These are phyloP conservation scores for Drosophila nigricruria DNA, from an alignment of 2,888 invertebrate species.

Conservation along the genomic window DNA sequence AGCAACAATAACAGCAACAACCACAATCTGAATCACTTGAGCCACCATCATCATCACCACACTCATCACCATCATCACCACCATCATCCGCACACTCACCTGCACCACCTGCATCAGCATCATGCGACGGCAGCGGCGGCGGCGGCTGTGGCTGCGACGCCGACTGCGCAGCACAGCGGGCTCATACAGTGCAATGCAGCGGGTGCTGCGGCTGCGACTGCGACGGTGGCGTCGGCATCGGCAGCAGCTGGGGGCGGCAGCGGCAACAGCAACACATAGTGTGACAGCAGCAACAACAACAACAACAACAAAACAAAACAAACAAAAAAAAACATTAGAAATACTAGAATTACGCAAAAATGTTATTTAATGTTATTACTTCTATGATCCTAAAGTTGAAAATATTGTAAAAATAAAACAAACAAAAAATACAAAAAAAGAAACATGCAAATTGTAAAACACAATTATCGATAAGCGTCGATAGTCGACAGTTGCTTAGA, in stretches of 20 bases:
- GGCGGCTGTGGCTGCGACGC: slow-evolving; percentile 58
- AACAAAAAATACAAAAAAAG: slow-evolving; percentile 39
- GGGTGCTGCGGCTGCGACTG: slow-evolving; percentile 29
- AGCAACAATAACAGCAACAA: slow-evolving; percentile 81
- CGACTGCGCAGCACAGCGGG: slow-evolving; percentile 76
- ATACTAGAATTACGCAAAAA: slow-evolving; percentile 79
- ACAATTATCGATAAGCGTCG: slow-evolving; percentile 56
- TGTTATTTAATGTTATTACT: slow-evolving; percentile 81
- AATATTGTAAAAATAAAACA: slow-evolving; percentile 79
- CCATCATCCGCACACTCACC: slow-evolving; percentile 65
- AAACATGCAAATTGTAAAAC: slow-evolving; percentile 38
- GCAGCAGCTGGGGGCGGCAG: slow-evolving; percentile 53
- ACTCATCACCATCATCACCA: slow-evolving; percentile 61
- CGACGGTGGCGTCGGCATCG: slow-evolving; percentile 42
- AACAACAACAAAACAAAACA: slow-evolving; percentile 53
- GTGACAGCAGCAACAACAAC: slow-evolving; percentile 73
- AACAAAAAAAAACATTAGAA: slow-evolving; percentile 73
- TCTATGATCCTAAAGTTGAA: slow-evolving; percentile 79
- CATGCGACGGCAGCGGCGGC: slow-evolving; percentile 39
- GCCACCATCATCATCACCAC: slow-evolving; percentile 67
- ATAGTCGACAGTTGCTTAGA: slow-evolving; percentile 50
- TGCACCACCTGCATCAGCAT: slow-evolving; percentile 62
- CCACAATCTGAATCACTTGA: slow-evolving; percentile 70
- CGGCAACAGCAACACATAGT: slow-evolving; percentile 80
- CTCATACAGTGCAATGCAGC: slow-evolving; percentile 85